Evolutionary conservation across 2,888 invertebrate species (phyloP).

Genomic region (Lordiphosa andalusiaca): DNA sequence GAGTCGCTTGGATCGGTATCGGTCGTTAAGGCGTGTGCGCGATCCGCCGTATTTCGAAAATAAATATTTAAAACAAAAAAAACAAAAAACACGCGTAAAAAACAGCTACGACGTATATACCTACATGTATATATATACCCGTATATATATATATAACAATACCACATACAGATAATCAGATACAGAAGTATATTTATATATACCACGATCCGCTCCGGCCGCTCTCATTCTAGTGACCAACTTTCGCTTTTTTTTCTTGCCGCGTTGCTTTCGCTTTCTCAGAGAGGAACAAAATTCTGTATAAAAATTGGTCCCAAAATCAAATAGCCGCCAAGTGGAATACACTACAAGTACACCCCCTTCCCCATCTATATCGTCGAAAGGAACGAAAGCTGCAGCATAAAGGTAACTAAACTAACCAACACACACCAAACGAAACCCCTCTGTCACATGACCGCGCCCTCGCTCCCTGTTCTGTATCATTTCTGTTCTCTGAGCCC

Average conservation of each 20-base stretch:
- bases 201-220: constrained; percentile 17
- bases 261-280: constrained; percentile 62
- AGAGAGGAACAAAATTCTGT: constrained; percentile 53
- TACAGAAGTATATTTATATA: constrained; percentile 61
- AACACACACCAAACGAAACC: constrained; percentile 23
- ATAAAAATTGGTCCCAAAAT: constrained; percentile 49
- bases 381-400: constrained; percentile 43
- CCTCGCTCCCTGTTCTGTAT: constrained; percentile 22
- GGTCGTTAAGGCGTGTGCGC: constrained; percentile 36
- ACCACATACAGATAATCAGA: constrained; percentile 64
- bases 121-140: constrained; percentile 4
- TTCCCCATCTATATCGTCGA: neutral
- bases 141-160: constrained; percentile 17
- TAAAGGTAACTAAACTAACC: constrained; percentile 41
- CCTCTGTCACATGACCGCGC: constrained; percentile 59
- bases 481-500: constrained; percentile 16
- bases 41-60: constrained; percentile 52
- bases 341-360: constrained; percentile 12
- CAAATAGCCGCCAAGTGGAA: constrained; percentile 45
- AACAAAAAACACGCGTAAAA: constrained; percentile 19
- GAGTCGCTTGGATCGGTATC: constrained; percentile 76
- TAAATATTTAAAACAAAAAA: constrained; percentile 15
- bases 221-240: constrained; percentile 27
- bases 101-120: constrained; percentile 13
- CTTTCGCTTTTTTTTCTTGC: constrained; percentile 60